Base-by-base conservation (phyloP, 2,113 vertebrate species). In the Vulpes lagopus region DNA sequence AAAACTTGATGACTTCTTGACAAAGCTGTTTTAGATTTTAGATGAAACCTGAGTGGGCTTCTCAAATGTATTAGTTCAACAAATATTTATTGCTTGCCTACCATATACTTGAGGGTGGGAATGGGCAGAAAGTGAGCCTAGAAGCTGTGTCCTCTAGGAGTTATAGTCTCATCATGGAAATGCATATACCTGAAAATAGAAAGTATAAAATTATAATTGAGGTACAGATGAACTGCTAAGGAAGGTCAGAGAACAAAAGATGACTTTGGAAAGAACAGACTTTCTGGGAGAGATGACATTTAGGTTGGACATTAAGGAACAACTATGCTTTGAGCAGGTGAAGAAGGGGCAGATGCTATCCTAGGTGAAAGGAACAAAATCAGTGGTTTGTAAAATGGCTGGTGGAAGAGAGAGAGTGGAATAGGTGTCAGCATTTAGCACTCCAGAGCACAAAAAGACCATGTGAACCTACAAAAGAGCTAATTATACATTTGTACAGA, bases 1-100 rank as follows among this genome's bases (percentile, higher is more conserved):
- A 64, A 64, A 83, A 82, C 11, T 51, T 62, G 81, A 0, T 74
- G 19, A 25, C 32, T 79, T 97, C 95, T 95, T 64, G 78, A 2
- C 82, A 94, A 94, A 82, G 19, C 82, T 96, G 8, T 69, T 62
- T 89, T 62, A 71, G 64, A 88, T 55, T 92, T 95, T 73, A 67
- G 57, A 82, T 78, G 55, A 89, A 49, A 49, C 19, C 73, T 71
- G 51, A 69, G n/a, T 82, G n/a, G 38, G 7, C 35, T 91, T 94
- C 96, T 92, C 30, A 95, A 64, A 88, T 85, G 27, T 49, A 83
- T 60, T 60, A 11, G 79, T 65, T 95, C 35, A 95, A 38, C 64
- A 97, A n/a, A 14, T 89, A 71, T 55, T 80, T 74, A 14, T 2
- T 89, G 53, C 67, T 93, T 97, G 49, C 25, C 59, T 76, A 14